A percentile compares a stretch with the other conserved stretches of the same genome.
Conservation (phyloP, 2,113 vertebrate genomes). For the Bubo blakistoni region DNA sequence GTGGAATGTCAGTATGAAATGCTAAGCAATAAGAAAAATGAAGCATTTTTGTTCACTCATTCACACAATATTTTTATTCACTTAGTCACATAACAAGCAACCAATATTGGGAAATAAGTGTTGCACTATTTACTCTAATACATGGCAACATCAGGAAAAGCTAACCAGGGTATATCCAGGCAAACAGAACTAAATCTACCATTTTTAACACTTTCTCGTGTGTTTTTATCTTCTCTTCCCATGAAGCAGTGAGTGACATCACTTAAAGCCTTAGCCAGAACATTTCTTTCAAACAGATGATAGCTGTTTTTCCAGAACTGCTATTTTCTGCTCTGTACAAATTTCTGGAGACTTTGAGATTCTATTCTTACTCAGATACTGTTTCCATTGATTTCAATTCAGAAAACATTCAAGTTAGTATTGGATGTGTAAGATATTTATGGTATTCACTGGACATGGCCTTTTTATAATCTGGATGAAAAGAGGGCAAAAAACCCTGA, state of each 20-base stretch:
- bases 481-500: accelerated
- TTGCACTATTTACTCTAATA: neutral
- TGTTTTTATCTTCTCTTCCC: neutral
- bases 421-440: neutral
- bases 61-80: neutral
- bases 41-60: neutral
- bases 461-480: neutral
- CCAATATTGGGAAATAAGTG: neutral
- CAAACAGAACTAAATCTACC: neutral
- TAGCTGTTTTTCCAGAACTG: neutral
- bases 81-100: neutral
- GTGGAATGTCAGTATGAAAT: neutral
- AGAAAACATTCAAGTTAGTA: neutral
- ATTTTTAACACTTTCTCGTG: neutral
- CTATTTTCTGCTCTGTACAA: neutral
- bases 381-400: neutral
- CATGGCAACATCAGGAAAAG: neutral
- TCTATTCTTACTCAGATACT: neutral
- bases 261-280: neutral
- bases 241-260: neutral
- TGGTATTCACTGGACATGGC: neutral
- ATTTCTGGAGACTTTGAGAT: neutral
- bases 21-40: neutral
- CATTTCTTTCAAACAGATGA: neutral
- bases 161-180: neutral